Evolutionary conservation across 2,797 vertebrate species (phyloP).

Genomic region (Channa striata): DNA sequence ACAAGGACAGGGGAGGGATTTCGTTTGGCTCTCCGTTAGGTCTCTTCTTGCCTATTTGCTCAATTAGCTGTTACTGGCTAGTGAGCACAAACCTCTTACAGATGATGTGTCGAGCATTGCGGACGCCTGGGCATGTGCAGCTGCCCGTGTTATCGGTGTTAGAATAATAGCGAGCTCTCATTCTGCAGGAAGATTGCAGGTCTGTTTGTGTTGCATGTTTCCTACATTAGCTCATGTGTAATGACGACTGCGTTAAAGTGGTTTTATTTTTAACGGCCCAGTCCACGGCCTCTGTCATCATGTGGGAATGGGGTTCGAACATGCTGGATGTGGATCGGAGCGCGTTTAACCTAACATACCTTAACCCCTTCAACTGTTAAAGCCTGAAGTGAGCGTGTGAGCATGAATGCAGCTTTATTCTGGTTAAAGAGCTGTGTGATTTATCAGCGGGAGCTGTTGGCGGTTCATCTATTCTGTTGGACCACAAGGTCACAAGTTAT

Average conservation of each 20-base stretch:
- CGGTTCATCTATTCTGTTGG: constrained; percentile 13
- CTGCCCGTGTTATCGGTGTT: constrained; percentile 54
- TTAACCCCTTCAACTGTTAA: background rate
- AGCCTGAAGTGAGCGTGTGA: background rate
- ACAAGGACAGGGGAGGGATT: constrained; percentile 73
- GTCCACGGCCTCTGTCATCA: constrained; percentile 15
- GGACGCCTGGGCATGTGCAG: background rate
- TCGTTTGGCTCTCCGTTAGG: constrained; percentile 65
- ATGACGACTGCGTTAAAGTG: constrained; percentile 52
- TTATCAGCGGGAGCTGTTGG: constrained; percentile 4
- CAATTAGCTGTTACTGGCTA: constrained; percentile 71
- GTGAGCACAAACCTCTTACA: constrained; percentile 64
- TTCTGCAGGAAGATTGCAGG: constrained; percentile 34
- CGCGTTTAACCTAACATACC: background rate
- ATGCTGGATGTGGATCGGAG: constrained; percentile 33
- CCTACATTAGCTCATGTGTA: constrained; percentile 71
- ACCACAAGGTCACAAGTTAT: background rate
- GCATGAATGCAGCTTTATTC: background rate
- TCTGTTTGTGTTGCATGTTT: constrained; percentile 55
- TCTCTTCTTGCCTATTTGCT: constrained; percentile 75
- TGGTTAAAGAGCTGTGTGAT: constrained; percentile 5
- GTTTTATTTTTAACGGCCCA: constrained; percentile 54
- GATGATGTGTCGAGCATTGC: constrained; percentile 49
- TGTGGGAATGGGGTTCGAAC: constrained; percentile 5
- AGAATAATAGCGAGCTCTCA: constrained; percentile 18